A percentile compares a stretch with the other conserved stretches of the same genome.
These are phyloP conservation scores for Antennarius maculatus DNA, from an alignment of 2,797 vertebrate species.

Conservation along the genomic window DNA sequence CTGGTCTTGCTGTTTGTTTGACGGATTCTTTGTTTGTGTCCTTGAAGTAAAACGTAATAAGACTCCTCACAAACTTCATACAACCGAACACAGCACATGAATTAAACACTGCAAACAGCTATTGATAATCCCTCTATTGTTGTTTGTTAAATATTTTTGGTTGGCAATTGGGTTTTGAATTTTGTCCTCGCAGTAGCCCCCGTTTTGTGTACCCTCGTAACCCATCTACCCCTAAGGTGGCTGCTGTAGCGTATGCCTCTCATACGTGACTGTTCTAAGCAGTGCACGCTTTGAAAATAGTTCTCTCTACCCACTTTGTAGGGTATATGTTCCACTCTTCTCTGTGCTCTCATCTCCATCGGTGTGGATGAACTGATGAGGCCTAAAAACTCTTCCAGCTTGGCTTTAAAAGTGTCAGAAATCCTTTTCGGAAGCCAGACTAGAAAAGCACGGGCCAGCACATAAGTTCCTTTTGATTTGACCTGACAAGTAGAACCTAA, in stretches of 20 bases:
- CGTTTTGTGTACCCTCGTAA: conserved; percentile 15
- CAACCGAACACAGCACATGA: too few relatives aligned
- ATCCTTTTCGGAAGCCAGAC: conserved; percentile 23
- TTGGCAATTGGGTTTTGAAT: not conserved
- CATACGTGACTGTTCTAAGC: conserved; percentile 18
- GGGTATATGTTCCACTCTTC: conserved; percentile 24
- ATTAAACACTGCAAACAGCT: too few relatives aligned
- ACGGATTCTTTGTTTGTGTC: too few relatives aligned
- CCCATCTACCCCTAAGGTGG: not conserved
- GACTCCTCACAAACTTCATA: too few relatives aligned
- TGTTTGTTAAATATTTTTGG: too few relatives aligned
- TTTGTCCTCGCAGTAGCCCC: not conserved
- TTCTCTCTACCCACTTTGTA: conserved; percentile 33
- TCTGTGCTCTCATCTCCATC: conserved; percentile 36
- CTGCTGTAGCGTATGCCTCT: too few relatives aligned
- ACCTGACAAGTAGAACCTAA: conserved; percentile 25
- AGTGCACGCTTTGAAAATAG: conserved; percentile 6
- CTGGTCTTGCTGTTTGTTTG: too few relatives aligned
- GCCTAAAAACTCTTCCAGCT: conserved; percentile 28
- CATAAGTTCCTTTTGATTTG: conserved; percentile 38
- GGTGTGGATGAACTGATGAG: conserved; percentile 44
- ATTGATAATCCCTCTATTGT: too few relatives aligned
- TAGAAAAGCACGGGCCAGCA: conserved; percentile 14
- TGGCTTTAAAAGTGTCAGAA: conserved; percentile 34
- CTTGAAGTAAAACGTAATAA: not conserved